A percentile compares a stretch with the other conserved stretches of the same genome.
Conservation (phyloP, 2,797 vertebrate species). For the Ceryle rudis region DNA sequence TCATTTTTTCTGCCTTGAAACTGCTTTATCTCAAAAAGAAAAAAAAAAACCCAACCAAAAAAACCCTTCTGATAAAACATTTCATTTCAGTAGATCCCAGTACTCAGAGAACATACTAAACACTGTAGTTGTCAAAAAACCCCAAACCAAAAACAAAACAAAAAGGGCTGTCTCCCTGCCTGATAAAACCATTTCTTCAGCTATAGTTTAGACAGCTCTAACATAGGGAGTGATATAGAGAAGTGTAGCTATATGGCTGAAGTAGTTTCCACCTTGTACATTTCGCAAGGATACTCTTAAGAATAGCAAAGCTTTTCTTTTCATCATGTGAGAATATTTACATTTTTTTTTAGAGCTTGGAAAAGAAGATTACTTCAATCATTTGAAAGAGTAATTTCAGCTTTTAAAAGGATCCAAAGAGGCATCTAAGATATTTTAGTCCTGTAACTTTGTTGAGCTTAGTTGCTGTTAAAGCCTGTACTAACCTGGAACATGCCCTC, state of each 20-base stretch:
- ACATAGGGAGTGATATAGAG: not conserved
- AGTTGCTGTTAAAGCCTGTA: not conserved
- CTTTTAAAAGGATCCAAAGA: not conserved
- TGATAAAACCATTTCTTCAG: not conserved
- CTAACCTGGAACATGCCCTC: not conserved
- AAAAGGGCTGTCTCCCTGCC: not conserved
- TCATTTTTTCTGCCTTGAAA: not conserved
- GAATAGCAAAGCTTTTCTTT: not conserved
- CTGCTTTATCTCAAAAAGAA: not conserved
- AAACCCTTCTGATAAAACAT: not conserved
- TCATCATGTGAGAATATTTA: not conserved
- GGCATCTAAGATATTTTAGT: not conserved
- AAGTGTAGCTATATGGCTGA: not conserved
- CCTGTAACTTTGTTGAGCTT: not conserved
- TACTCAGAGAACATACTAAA: not conserved
- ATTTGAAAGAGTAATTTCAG: not conserved
- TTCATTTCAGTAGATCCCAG: not conserved
- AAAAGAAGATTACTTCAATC: not conserved
- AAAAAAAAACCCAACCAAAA: not conserved
- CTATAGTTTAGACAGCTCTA: not conserved
- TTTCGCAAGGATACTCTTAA: not conserved
- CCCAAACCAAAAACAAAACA: too few relatives aligned
- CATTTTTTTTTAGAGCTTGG: not conserved
- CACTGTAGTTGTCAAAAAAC: not conserved
- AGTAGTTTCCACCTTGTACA: not conserved